These are phyloP conservation scores for Gymnobelideus leadbeateri DNA, from an alignment of 2,113 vertebrate genomes.

Conservation along the genomic window DNA sequence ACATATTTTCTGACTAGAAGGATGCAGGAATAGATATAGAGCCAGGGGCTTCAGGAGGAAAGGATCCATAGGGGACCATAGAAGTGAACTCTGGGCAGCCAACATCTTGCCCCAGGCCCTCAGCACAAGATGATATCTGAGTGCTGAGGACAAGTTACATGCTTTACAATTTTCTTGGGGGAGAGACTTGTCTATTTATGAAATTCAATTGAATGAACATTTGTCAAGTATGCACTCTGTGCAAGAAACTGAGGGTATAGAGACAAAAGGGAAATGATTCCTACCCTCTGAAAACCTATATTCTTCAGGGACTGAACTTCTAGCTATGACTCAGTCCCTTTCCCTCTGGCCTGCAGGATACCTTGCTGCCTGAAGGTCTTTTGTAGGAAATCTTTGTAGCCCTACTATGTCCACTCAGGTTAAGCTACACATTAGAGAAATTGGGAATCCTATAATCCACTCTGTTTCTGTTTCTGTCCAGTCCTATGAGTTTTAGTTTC, in stretches of 20 bases:
- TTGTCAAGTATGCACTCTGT: not conserved
- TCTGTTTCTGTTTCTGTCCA: conserved; percentile 21
- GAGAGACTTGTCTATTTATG: not conserved
- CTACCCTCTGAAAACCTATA: not conserved
- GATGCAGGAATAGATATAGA: not conserved
- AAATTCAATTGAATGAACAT: not conserved
- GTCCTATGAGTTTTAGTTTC: conserved; percentile 53
- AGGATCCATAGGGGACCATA: not conserved
- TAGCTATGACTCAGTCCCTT: not conserved
- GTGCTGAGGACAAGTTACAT: not conserved
- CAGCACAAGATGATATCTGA: not conserved
- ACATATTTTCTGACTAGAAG: not conserved
- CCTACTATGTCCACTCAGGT: not conserved
- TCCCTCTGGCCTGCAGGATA: not conserved
- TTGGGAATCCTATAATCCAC: not conserved
- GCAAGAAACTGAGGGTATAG: not conserved
- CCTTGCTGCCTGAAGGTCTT: not conserved
- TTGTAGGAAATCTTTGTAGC: not conserved
- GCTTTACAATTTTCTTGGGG: not conserved
- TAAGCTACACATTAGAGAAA: not conserved
- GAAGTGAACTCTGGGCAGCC: not conserved
- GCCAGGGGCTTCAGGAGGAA: not conserved
- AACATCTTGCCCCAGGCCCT: not conserved
- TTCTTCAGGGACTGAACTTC: not conserved
- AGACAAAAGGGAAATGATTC: not conserved